Base-by-base conservation (phyloP, 1,140 invertebrate species). In the Brachionus koreanus region DNA sequence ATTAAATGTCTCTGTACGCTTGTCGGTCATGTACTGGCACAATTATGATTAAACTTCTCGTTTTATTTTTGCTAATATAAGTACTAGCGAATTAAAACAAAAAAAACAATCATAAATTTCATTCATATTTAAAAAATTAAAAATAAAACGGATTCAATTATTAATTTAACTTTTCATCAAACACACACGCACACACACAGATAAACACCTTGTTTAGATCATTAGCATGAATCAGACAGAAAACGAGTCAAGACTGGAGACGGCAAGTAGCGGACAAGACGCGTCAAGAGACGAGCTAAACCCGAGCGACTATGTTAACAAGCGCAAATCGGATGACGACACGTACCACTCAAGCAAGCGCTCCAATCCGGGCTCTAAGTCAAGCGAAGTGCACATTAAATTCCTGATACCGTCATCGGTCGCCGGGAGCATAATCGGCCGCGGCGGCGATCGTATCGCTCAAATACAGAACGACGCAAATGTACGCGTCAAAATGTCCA, bases 401-500 rank as follows among this genome's bases (percentile, higher is more conserved):
- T 94, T 97, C 84, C 90, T 98, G 89, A 94, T 98, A 85, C 96
- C 96, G 65, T 94, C 94, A 84, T 93, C 95, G 87, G 95, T 95
- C 84, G 95, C 96, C 65, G 96, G 96, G 83, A 95, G 95, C 85
- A 97, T 98, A 87, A 98, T 98, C 87, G 96, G 96, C 83, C 98
- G 97, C 90, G 96, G 95, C 16, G 96, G 96, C 82, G 95, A 98
- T 88, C 97, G 95, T 29, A 98, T 98, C 89, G 95, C 94, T 84
- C 94, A 97, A 87, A 89, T 98, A 85, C 96, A 98, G 89, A 96
- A 96, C 88, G 95, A 97, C 87, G 94, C 95, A 49, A 94, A 94
- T 85, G 94, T 95, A 84, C 91, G 94, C 85, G 94, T 98, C 82
- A 98, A 98, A 91, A 98, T 98, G 95, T 98, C 96, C 83, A 98